Evolutionary conservation across 2,113 vertebrate species (phyloP), one percentile per base, ranked within the genome.

Genomic region (Chauna torquata): DNA sequence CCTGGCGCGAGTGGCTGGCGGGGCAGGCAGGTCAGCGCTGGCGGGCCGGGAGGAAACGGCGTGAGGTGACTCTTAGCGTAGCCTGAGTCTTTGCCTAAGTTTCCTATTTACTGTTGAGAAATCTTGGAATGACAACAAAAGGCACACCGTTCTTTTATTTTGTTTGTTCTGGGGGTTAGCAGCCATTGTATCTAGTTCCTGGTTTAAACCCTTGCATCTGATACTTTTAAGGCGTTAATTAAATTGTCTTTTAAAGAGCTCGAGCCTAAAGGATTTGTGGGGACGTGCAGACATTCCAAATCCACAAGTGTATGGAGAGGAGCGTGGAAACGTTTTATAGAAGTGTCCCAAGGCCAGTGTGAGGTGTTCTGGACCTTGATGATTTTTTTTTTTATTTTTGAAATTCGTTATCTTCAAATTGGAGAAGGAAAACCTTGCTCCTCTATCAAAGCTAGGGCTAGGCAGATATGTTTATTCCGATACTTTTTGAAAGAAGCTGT

Each of bases 1-100:
- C 40, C 44, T 1, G 4, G 17, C 1, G 1, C 7, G 17, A 40
- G 54, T 20, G 32, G 32, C 69, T 64, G 10, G 12, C 1, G 16
- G 71, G 24, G 23, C 27, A 5, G 16, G 50, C 34, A 40, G 42
- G n/a, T 58, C 5, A 4, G n/a, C n/a, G n/a, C n/a, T n/a, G n/a
- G n/a, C n/a, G n/a, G n/a, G n/a, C n/a, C n/a, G n/a, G n/a, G n/a
- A n/a, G n/a, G n/a, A n/a, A n/a, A n/a, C n/a, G n/a, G n/a, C n/a
- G n/a, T n/a, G n/a, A n/a, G n/a, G n/a, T n/a, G 42, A 11, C 45
- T 42, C 19, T 44, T 77, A 7, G 9, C 28, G 20, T 4, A 42
- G 20, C 49, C 14, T 23, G 19, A 18, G n/a, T 49, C 55, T 55
- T 64, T 34, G 28, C 55, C 49, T 19, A 23, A 30, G 5, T 65